These are phyloP conservation scores for Corythoichthys intestinalis DNA, from an alignment of 2,113 vertebrate genomes.

Conservation along the genomic window DNA sequence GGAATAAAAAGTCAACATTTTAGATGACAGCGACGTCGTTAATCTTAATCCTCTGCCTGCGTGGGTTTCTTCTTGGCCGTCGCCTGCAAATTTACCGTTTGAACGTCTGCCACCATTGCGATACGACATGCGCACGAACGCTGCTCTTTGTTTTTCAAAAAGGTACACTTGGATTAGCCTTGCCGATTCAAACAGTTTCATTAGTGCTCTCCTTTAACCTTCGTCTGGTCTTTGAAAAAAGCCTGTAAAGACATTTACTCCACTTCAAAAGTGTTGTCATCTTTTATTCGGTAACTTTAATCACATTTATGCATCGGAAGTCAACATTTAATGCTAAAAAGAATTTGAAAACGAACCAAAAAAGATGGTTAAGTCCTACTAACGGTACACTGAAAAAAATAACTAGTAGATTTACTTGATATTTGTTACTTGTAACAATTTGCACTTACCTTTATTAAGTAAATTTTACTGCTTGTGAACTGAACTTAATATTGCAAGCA, in stretches of 20 bases:
- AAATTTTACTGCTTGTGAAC: too few species aligned
- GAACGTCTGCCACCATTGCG: not conserved
- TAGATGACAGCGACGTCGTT: not conserved
- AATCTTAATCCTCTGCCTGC: constrained; percentile 8
- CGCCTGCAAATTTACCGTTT: not conserved
- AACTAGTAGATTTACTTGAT: too few species aligned
- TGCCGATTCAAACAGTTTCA: not conserved
- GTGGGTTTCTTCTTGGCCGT: constrained; percentile 6
- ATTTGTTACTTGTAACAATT: too few species aligned
- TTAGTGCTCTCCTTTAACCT: not conserved
- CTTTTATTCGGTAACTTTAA: not conserved
- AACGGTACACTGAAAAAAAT: not conserved
- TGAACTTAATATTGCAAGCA: too few species aligned
- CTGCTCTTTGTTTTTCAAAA: not conserved
- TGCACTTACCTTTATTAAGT: too few species aligned
- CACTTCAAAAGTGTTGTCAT: not conserved
- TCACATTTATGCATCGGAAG: not conserved
- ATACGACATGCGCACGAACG: not conserved
- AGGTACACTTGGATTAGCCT: not conserved
- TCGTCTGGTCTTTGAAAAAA: not conserved
- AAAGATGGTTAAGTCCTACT: not conserved
- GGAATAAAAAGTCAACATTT: not conserved
- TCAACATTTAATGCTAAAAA: not conserved
- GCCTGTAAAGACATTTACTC: not conserved
- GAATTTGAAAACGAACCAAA: not conserved